Conservation (phyloP, 2,888 invertebrate species). For the Drosophila subsilvestris region DNA sequence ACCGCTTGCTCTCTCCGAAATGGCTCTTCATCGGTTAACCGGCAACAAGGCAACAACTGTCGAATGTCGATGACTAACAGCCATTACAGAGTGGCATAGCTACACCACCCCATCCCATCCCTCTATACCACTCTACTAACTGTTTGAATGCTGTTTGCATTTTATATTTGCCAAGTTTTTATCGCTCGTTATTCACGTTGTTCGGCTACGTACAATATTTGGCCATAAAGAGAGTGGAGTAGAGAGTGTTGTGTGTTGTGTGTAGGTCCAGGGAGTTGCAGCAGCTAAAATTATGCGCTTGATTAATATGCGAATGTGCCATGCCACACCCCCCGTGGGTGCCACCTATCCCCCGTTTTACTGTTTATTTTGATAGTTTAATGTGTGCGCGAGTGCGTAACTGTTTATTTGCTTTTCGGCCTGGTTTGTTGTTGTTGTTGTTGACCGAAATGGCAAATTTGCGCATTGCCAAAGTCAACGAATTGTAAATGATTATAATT, state of each 20-base stretch:
- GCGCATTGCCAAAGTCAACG: constrained; percentile 69
- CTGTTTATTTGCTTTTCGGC: constrained; percentile 52
- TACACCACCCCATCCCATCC: constrained; percentile 17
- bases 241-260: not conserved
- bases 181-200: constrained; percentile 72
- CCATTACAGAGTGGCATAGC: constrained; percentile 53
- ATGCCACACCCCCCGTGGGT: not conserved
- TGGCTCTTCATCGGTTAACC: constrained; percentile 74
- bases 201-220: constrained; percentile 1
- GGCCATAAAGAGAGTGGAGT: not conserved
- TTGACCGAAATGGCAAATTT: constrained; percentile 69
- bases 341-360: constrained; percentile 6
- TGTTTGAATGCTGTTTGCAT: constrained; percentile 71
- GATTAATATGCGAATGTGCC: constrained; percentile 70
- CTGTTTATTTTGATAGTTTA: constrained; percentile 74
- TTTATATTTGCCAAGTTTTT: constrained; percentile 77
- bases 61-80: constrained; percentile 61
- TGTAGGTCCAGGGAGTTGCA: not conserved
- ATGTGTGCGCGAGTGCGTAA: constrained; percentile 37
- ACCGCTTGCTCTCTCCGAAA: constrained; percentile 50
- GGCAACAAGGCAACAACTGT: constrained; percentile 70
- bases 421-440: constrained; percentile 46
- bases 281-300: constrained; percentile 70
- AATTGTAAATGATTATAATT: constrained; percentile 73
- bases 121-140: constrained; percentile 3